Evolutionary conservation across 1,140 invertebrate species (phyloP), one percentile per base, ranked within the genome.

Genomic region (Protaetia brevitarsis): DNA sequence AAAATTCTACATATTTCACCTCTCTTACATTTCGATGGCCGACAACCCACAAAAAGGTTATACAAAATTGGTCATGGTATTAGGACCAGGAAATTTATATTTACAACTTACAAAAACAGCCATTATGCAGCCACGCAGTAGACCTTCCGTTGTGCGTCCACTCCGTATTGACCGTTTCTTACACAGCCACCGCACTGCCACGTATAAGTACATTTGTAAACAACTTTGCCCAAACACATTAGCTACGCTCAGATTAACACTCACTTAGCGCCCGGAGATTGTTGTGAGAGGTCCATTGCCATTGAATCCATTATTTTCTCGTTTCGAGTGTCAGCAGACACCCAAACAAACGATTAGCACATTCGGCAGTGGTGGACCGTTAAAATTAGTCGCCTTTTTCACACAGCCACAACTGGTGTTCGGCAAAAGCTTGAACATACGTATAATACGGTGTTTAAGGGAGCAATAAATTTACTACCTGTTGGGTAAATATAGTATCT

Each of bases 181-280:
- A 45, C 2, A 19, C 6, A 45, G 41, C 16, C 8, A 45, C 16
- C 41, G 11, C 41, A 16, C 41, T 19, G 10, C 41, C 16, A 45
- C 16, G 2, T 13, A 45, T 45, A 45, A 45, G 41, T 45, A 16
- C 41, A 51, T 51, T 19, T 19, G 41, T 23, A 21, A 51, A 51
- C 41, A 51, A 51, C 6, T 51, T 23, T 51, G 26, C 41, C 41
- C 16, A 51, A 21, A 51, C 16, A 51, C 41, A 51, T 51, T 51
- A 51, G 41, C 41, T 51, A 7, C 41, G 41, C 41, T 51, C 41
- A 51, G 41, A 51, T 51, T 51, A 51, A 51, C 41, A 45, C n/a
- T 16, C 41, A 51, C 41, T 51, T 51, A 51, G 26, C 13, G 41
- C 16, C 41, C 13, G 41, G 4, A 51, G 13, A 19, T 51, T 51